Evolutionary conservation across 1,140 invertebrate genomes (phyloP).

Genomic region (Caenorhabditis latens): DNA sequence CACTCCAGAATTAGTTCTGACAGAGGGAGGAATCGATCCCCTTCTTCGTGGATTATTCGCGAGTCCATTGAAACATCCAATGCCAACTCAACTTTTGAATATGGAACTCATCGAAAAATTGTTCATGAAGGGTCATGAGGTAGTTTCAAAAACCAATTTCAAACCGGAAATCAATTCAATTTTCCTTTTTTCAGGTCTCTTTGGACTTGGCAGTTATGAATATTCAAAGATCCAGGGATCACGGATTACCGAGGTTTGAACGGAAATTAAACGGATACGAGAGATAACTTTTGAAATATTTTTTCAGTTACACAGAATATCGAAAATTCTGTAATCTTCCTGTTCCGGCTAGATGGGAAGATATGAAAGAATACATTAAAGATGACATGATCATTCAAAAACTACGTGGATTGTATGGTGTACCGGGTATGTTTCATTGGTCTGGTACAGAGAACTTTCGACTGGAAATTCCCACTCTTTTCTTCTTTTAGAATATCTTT

Average conservation of each 20-base stretch:
- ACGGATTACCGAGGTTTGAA: conserved; percentile 85
- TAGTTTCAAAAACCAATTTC: not conserved
- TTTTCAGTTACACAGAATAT: conserved; percentile 72
- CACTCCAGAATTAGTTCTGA: conserved; percentile 91
- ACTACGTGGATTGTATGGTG: conserved; percentile 89
- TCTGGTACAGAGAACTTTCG: not conserved
- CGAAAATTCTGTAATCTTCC: conserved; percentile 89
- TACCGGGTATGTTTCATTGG: conserved; percentile 82
- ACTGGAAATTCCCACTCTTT: not conserved
- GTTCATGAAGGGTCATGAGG: conserved; percentile 82
- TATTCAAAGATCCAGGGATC: conserved; percentile 93
- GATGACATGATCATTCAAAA: conserved; percentile 84
- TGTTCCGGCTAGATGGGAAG: conserved; percentile 87
- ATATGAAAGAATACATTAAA: conserved; percentile 86
- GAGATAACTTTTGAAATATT: not conserved
- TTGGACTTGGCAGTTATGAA: conserved; percentile 97
- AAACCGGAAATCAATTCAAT: conserved; percentile 14
- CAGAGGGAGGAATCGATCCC: conserved; percentile 96
- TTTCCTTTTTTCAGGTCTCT: conserved; percentile 79
- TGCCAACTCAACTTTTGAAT: conserved; percentile 88
- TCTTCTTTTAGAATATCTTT: not conserved
- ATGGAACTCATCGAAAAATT: conserved; percentile 93
- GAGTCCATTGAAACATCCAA: conserved; percentile 85
- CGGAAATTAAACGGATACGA: conserved; percentile 14
- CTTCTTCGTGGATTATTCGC: conserved; percentile 91